Conservation (phyloP, 2,797 vertebrate species). For the Gambusia yucatana region DNA sequence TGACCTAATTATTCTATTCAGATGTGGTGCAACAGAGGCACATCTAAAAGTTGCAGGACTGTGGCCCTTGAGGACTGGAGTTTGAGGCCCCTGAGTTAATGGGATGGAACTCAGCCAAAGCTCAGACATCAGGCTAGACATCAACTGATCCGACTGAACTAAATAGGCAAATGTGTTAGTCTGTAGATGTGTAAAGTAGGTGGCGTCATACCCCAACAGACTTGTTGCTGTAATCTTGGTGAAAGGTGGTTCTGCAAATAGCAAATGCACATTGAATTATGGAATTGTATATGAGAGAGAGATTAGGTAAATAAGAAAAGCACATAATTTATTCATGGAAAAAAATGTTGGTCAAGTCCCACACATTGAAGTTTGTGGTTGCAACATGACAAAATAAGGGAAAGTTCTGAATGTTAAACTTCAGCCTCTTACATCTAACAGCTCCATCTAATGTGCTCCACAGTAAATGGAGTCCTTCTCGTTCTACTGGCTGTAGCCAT, state of each 20-base stretch:
- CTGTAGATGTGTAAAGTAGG: background rate
- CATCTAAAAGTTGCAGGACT: too few relatives aligned
- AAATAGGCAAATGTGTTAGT: background rate
- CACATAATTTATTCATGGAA: background rate
- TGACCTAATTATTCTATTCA: too few relatives aligned
- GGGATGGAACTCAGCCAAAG: background rate
- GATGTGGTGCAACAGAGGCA: too few relatives aligned
- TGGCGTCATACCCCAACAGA: background rate
- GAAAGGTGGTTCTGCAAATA: background rate
- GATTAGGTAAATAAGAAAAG: background rate
- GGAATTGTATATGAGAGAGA: background rate
- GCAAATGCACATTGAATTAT: too few relatives aligned
- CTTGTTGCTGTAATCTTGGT: background rate
- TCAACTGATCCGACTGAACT: background rate
- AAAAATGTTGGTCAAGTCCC: background rate
- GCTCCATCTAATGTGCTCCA: constrained; percentile 48
- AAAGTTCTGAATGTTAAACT: background rate
- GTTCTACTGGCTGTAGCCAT: constrained; percentile 88
- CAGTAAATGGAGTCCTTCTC: constrained; percentile 92
- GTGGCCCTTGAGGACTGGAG: too few relatives aligned
- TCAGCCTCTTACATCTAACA: background rate
- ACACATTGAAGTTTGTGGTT: background rate
- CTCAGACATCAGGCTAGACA: background rate
- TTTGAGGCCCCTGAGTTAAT: background rate
- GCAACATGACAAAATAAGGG: background rate